Evolutionary conservation across 2,888 invertebrate species (phyloP).

Genomic region (Ametastegia equiseti): DNA sequence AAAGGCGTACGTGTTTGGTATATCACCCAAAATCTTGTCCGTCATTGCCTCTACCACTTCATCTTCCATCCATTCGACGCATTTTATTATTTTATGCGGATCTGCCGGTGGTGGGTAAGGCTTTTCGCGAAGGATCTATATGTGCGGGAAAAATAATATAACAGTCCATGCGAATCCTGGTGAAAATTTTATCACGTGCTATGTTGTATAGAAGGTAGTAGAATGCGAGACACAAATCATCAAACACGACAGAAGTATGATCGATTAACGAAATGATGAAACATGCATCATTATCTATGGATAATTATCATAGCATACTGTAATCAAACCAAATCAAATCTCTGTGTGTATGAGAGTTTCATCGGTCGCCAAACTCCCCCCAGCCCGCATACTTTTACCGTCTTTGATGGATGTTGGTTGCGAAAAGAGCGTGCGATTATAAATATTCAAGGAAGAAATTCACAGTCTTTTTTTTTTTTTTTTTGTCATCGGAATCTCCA

Average conservation of each 20-base stretch:
- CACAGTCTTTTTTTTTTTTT: not conserved
- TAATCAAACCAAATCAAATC: not conserved
- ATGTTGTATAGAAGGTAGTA: no score
- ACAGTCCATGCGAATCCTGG: no score
- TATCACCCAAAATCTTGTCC: slow-evolving; percentile 83
- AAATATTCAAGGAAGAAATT: not conserved
- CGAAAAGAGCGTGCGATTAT: not conserved
- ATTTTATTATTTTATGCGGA: slow-evolving; percentile 86
- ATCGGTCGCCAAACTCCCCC: not conserved
- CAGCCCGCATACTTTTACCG: not conserved
- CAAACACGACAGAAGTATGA: no score
- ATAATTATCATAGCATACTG: not conserved
- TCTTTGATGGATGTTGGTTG: not conserved
- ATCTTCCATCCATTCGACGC: slow-evolving; percentile 88
- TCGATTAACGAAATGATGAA: no score
- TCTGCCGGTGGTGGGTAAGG: slow-evolving; percentile 91
- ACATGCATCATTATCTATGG: not conserved
- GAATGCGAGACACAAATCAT: no score
- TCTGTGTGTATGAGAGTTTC: not conserved
- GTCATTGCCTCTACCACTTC: slow-evolving; percentile 83
- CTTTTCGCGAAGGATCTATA: slow-evolving; percentile 86
- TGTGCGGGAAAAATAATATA: not conserved
- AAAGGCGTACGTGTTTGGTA: slow-evolving; percentile 96
- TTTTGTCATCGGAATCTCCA: not conserved
- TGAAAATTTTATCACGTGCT: not conserved